Percentiles rank a stretch among this genome's conserved stretches.
phyloP scores from a whole-genome alignment of 2,888 invertebrate genomes.

The Entomobrya proxima region DNA sequence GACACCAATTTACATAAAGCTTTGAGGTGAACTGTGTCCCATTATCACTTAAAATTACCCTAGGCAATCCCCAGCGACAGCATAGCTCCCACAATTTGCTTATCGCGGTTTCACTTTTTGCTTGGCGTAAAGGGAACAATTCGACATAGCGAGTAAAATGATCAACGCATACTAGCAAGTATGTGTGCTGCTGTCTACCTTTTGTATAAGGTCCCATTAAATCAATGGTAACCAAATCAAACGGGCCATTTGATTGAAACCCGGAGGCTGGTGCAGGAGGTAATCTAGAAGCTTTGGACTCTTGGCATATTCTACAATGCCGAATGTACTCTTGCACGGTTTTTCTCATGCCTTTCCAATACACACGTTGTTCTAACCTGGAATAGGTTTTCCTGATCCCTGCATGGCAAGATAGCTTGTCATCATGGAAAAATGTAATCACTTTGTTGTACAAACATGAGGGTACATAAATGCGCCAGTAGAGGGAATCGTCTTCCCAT shows the following conservation, averaged over 20 bases:
- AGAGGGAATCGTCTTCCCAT: slow-evolving; percentile 58
- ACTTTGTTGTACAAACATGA: slow-evolving; percentile 4
- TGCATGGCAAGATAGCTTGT: slow-evolving; percentile 54
- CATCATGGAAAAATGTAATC: slow-evolving; percentile 55
- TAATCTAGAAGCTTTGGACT: slow-evolving; percentile 40
- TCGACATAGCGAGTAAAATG: slow-evolving; percentile 59
- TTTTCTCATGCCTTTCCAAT: slow-evolving; percentile 55
- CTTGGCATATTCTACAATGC: slow-evolving; percentile 58
- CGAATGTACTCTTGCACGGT: slow-evolving; percentile 44
- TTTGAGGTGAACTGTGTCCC: slow-evolving; percentile 58
- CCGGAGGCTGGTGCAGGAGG: not conserved
- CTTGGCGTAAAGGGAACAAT: slow-evolving; percentile 47
- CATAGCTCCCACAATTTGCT: slow-evolving; percentile 20
- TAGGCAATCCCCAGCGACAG: slow-evolving; percentile 49
- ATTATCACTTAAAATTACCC: slow-evolving; percentile 44
- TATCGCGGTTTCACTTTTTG: slow-evolving; percentile 23
- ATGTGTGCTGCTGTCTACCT: not conserved
- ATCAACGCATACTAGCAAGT: slow-evolving; percentile 53
- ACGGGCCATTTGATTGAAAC: slow-evolving; percentile 2
- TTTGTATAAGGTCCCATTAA: slow-evolving; percentile 66
- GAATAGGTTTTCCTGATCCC: slow-evolving; percentile 64
- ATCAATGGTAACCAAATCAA: slow-evolving; percentile 50
- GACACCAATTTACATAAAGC: slow-evolving; percentile 40
- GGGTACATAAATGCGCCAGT: slow-evolving; percentile 64
- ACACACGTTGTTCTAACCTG: slow-evolving; percentile 49